Percentiles rank a stretch among this genome's conserved stretches.
Evolutionary conservation across 2,888 invertebrate genomes (phyloP).

Genomic region (Strigamia maritima): DNA sequence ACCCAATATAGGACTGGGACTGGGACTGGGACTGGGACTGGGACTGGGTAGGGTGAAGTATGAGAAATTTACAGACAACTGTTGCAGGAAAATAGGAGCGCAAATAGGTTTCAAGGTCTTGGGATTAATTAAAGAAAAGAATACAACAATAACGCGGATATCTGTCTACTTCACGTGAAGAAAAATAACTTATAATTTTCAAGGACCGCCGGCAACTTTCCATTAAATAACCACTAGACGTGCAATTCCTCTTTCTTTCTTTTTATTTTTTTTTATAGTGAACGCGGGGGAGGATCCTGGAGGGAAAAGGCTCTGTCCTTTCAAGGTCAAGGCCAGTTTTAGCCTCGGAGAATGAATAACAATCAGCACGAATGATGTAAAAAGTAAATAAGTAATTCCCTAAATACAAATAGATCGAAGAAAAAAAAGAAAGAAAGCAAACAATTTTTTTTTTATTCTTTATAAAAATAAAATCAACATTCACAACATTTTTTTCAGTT

Average conservation of each 20-base stretch:
- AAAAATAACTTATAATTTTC: neutral
- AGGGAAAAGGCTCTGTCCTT: slow-evolving; percentile 1
- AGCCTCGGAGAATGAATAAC: slow-evolving; percentile 10
- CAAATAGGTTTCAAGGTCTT: slow-evolving; percentile 6
- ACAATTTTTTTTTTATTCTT: neutral
- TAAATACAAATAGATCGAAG: neutral
- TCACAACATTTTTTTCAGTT: neutral
- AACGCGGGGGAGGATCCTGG: slow-evolving; percentile 5
- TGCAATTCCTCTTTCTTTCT: neutral
- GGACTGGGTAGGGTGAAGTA: slow-evolving; percentile 5
- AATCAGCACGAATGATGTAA: neutral
- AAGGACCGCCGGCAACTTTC: slow-evolving; percentile 5
- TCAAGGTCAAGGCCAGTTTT: slow-evolving; percentile 5
- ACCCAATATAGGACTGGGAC: neutral
- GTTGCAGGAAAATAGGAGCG: slow-evolving; percentile 2
- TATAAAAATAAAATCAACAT: neutral
- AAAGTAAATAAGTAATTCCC: neutral
- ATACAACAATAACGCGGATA: neutral
- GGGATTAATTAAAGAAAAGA: neutral
- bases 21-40: too few species aligned
- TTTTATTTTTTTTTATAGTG: neutral
- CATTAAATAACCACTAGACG: neutral
- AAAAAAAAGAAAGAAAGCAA: neutral
- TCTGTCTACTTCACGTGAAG: neutral
- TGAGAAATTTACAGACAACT: slow-evolving; percentile 5